Percentiles rank a stretch among this genome's conserved stretches.
Conservation (phyloP, 2,888 invertebrate genomes). For the Ophion slaviceki region DNA sequence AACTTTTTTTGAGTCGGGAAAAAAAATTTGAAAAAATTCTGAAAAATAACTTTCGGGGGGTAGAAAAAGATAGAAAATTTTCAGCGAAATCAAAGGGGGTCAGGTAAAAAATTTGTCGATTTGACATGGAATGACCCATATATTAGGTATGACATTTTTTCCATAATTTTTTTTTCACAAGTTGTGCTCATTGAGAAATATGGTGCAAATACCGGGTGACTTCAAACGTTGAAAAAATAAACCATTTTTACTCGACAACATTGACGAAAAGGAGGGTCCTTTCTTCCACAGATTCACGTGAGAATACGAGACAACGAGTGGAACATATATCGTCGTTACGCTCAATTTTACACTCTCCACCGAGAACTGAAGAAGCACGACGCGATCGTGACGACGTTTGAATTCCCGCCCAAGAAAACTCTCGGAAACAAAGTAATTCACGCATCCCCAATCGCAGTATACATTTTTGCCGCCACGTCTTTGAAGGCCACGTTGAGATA, state of each 20-base stretch:
- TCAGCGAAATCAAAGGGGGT: too few species aligned
- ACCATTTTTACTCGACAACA: background rate
- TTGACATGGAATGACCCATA: too few species aligned
- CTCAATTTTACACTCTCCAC: slow-evolving; percentile 95
- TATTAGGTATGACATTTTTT: too few species aligned
- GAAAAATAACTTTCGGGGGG: too few species aligned
- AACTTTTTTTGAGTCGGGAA: too few species aligned
- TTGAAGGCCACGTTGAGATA: slow-evolving; percentile 22
- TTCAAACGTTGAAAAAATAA: too few species aligned
- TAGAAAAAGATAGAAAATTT: too few species aligned
- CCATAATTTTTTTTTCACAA: too few species aligned
- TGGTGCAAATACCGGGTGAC: too few species aligned
- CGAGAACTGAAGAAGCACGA: slow-evolving; percentile 93
- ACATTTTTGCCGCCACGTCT: slow-evolving; percentile 3
- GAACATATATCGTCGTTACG: slow-evolving; percentile 97
- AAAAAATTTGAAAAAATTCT: too few species aligned
- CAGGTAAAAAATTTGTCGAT: too few species aligned
- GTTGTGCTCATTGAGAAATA: too few species aligned
- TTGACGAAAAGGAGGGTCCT: background rate
- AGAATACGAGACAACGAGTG: slow-evolving; percentile 95
- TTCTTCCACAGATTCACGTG: slow-evolving; percentile 88
- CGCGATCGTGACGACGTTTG: slow-evolving; percentile 90
- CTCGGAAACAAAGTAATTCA: slow-evolving; percentile 93
- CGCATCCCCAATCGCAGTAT: background rate
- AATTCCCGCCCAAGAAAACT: slow-evolving; percentile 98